phyloP scores from a whole-genome alignment of 2,888 invertebrate species.

The Drosophila melanosoma region DNA sequence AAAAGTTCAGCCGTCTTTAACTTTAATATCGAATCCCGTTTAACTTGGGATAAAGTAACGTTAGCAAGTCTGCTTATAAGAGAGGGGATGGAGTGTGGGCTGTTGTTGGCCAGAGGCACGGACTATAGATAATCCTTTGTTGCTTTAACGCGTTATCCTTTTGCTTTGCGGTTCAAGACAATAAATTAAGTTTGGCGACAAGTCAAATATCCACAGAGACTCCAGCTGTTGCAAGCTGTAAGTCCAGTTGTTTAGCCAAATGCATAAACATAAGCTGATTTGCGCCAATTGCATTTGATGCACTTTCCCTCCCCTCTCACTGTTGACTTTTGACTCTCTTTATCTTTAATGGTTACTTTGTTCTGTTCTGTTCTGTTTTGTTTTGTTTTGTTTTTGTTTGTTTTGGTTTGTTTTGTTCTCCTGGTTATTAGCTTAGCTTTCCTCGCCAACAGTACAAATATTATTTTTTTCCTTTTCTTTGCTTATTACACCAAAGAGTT shows the following conservation, averaged over 20 bases:
- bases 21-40: constrained; percentile 37
- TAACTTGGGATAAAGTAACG: constrained; percentile 49
- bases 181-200: constrained; percentile 77
- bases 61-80: constrained; percentile 39
- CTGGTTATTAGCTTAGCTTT: constrained; percentile 56
- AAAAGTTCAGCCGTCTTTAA: constrained; percentile 68
- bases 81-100: background rate
- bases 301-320: constrained; percentile 11
- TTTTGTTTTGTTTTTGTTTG: constrained; percentile 1
- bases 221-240: constrained; percentile 44
- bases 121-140: constrained; percentile 71
- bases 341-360: constrained; percentile 9
- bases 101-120: constrained; percentile 9
- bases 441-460: constrained; percentile 36
- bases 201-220: constrained; percentile 47
- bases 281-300: constrained; percentile 61
- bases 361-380: background rate
- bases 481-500: constrained; percentile 55
- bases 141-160: constrained; percentile 63
- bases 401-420: constrained; percentile 30
- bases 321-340: constrained; percentile 4
- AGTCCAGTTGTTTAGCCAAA: constrained; percentile 66
- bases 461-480: constrained; percentile 48
- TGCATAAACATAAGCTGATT: constrained; percentile 65
- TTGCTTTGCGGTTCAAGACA: constrained; percentile 70